Evolutionary conservation across 2,113 vertebrate genomes (phyloP).

Genomic region (Percina caprodes): DNA sequence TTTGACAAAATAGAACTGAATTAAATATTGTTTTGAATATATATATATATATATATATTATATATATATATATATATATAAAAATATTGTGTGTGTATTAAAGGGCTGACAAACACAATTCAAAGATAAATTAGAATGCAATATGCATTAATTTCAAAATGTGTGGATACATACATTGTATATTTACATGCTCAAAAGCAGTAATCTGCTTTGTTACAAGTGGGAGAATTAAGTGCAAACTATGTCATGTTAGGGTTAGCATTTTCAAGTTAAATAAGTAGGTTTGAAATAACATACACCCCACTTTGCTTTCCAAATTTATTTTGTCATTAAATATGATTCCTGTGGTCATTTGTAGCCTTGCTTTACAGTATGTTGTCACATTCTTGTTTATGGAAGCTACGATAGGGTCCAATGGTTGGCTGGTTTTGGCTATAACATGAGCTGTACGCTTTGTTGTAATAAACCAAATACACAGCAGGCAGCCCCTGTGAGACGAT

Average conservation of each 20-base stretch:
- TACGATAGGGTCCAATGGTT: slow-evolving; percentile 23
- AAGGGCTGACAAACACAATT: neutral
- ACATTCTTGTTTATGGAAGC: slow-evolving; percentile 21
- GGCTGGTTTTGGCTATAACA: slow-evolving; percentile 26
- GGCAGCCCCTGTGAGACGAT: slow-evolving; percentile 42
- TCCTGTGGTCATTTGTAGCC: neutral
- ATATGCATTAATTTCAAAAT: neutral
- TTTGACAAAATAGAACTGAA: slow-evolving; percentile 11
- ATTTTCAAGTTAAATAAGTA: neutral
- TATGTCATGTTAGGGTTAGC: neutral
- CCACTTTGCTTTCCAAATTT: neutral
- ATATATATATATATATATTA: neutral
- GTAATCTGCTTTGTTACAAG: neutral
- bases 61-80: neutral
- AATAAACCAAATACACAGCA: slow-evolving; percentile 45
- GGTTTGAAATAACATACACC: neutral
- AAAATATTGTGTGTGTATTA: neutral
- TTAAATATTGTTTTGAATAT: neutral
- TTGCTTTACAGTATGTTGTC: slow-evolving; percentile 22
- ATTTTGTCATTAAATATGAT: neutral
- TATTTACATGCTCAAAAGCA: neutral
- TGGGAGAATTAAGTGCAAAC: neutral
- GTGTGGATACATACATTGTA: neutral
- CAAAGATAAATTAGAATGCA: neutral
- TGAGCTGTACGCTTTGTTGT: slow-evolving; percentile 38